Conservation (phyloP, 2,888 invertebrate genomes). For the Cheilosia scutellata region DNA sequence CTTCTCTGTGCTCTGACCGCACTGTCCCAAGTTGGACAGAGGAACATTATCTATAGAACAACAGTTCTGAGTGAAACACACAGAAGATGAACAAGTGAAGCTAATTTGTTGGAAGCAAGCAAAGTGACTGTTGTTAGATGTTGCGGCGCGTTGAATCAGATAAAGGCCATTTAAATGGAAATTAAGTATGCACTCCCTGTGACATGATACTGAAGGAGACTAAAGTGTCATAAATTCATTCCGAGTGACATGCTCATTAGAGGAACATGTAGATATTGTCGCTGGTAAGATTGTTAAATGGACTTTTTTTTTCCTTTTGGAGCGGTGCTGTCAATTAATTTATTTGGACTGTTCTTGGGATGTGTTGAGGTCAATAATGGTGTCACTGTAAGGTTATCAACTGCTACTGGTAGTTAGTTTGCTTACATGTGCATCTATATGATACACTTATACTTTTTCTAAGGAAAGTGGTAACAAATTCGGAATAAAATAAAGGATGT, state of each 20-base stretch:
- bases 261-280: conserved; percentile 35
- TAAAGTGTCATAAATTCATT: conserved; percentile 65
- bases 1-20: conserved; percentile 12
- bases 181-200: conserved; percentile 57
- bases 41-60: background rate
- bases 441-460: too few species aligned
- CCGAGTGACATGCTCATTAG: conserved; percentile 63
- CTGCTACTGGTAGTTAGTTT: background rate
- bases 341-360: conserved; percentile 9
- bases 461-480: too few species aligned
- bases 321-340: conserved; percentile 29
- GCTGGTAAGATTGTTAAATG: conserved; percentile 7
- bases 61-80: background rate
- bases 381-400: background rate
- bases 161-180: conserved; percentile 66
- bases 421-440: too few species aligned
- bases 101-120: conserved; percentile 51
- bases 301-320: background rate
- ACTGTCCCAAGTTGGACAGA: conserved; percentile 49
- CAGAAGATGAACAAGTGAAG: conserved; percentile 37
- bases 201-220: conserved; percentile 63
- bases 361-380: conserved; percentile 3
- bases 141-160: conserved; percentile 59
- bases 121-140: conserved; percentile 5
- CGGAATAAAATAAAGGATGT: too few species aligned